Base-by-base conservation (phyloP, 1,140 invertebrate species). In the Macrostomum lignano region DNA sequence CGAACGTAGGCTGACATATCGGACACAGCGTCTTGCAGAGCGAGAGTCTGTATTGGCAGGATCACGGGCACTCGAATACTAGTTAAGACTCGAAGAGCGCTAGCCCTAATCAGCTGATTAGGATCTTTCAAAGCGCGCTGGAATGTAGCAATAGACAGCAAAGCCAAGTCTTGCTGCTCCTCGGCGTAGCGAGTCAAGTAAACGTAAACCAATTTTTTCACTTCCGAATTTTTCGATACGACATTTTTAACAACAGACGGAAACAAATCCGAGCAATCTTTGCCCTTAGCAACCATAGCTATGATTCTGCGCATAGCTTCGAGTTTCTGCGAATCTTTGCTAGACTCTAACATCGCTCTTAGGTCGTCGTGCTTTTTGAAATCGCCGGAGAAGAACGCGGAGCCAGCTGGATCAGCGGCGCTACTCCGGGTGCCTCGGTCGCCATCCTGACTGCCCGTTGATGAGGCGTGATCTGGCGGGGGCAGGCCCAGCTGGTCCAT, bases 301-400 rank as follows among this genome's bases (percentile, higher is more conserved):
- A 96, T 93, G 33, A 98, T 93, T 44, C 86, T 65, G 56, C 94
- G 96, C 91, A 98, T 98, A 10, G 91, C 88, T 59, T 98, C 91
- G 38, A 98, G 53, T 51, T 96, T 96, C 2, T 86, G 60, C 17
- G 73, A 77, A 59, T 96, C 88, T 61, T 93, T 88, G 45, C 78
- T 93, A 38, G 77, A 76, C 56, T 98, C 88, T 39, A 98, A 51
- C 88, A 96, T 96, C 51, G 49, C 42, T 45, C 66, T 67, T 6
- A 68, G 41, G 42, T 69, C 67, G 40, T 64, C 60, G 63, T 88
- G 76, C 72, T 77, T 79, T 58, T 81, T 79, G 42, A 73, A 79
- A 65, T 84, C 76, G 7, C 72, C 69, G 43, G 73, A 69, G 48
- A 86, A 82, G 55, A 86, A 81, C 34, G 74, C 73, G 38, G 75